Percentiles rank a stretch among this genome's conserved stretches.
phyloP scores from a whole-genome alignment of 2,797 vertebrate genomes.

The Helarctos malayanus region DNA sequence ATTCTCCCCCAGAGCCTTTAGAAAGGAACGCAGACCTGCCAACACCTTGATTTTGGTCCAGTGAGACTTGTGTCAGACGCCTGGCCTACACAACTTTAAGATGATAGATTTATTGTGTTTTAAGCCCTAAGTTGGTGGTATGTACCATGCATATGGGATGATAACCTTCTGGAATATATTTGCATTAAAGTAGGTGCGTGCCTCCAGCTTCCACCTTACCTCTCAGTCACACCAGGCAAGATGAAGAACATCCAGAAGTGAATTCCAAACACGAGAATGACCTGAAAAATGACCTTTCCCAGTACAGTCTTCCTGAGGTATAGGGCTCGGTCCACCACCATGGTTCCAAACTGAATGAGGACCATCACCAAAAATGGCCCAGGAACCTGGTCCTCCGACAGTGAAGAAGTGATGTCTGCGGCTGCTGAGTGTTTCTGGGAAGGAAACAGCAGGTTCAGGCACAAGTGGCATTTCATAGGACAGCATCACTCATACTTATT shows the following conservation, averaged over 20 bases:
- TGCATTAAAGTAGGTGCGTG: not conserved
- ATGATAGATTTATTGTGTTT: not conserved
- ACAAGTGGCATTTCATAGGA: not conserved
- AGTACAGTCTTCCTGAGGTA: conserved; percentile 98
- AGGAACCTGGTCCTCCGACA: conserved; percentile 98
- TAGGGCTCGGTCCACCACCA: conserved; percentile 98
- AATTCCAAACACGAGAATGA: conserved; percentile 98
- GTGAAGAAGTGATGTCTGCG: conserved; percentile 97
- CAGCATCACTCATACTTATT: fast-evolving
- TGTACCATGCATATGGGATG: too few relatives aligned
- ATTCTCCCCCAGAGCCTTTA: not conserved
- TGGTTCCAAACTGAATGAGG: conserved; percentile 98
- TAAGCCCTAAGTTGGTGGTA: not conserved
- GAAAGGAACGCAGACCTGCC: not conserved
- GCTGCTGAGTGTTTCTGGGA: conserved; percentile 97
- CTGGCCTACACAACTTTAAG: not conserved
- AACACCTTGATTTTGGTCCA: not conserved
- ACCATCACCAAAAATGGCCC: conserved; percentile 99
- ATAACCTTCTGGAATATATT: not conserved
- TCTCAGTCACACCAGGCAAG: conserved; percentile 95
- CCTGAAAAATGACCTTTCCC: conserved; percentile 99
- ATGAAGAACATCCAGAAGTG: conserved; percentile 99
- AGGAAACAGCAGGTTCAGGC: conserved; percentile 64
- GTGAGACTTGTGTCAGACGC: not conserved
- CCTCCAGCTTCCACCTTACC: conserved; percentile 88